Evolutionary conservation across 2,888 invertebrate species (phyloP), one percentile per base, ranked within the genome.

Genomic region (Ctena decussata): DNA sequence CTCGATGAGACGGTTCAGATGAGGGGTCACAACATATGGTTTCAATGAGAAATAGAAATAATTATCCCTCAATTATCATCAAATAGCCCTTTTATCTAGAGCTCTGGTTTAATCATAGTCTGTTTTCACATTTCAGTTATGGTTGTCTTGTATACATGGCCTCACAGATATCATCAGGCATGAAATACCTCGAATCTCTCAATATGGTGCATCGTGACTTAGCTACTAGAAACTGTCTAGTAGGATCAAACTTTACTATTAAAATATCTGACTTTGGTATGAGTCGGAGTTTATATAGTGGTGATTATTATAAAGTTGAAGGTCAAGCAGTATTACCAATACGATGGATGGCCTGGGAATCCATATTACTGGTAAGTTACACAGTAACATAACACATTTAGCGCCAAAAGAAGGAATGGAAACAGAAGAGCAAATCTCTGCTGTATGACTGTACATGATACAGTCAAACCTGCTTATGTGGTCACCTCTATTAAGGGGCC

Each of bases 321-420:
- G 98, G 97, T 0, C 97, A 97, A 41, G 97, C 98, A 91, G 97
- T 97, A 76, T 96, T 98, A 91, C 98, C 98, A 0, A 97, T 98
- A 79, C 97, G 98, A 72, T 98, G 98, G 98, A 98, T 98, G 96
- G 97, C 98, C 0, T 98, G 98, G 98, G 98, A 98, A 96, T 97
- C 97, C 0, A 97, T 98, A 82, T 97, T 98, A 89, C 89, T 96
- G 94, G 96, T 96, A 82, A 91, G 92, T 80, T n/a, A n/a, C n/a
- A n/a, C n/a, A n/a, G n/a, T n/a, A n/a, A n/a, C n/a, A n/a, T n/a
- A n/a, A n/a, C n/a, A n/a, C n/a, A n/a, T n/a, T n/a, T n/a, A n/a
- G n/a, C n/a, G n/a, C n/a, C n/a, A n/a, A n/a, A n/a, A n/a, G n/a
- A n/a, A n/a, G n/a, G n/a, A n/a, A n/a, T n/a, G n/a, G n/a, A n/a